phyloP scores from a whole-genome alignment of 2,113 vertebrate genomes.

The Ardeotis arabs region DNA sequence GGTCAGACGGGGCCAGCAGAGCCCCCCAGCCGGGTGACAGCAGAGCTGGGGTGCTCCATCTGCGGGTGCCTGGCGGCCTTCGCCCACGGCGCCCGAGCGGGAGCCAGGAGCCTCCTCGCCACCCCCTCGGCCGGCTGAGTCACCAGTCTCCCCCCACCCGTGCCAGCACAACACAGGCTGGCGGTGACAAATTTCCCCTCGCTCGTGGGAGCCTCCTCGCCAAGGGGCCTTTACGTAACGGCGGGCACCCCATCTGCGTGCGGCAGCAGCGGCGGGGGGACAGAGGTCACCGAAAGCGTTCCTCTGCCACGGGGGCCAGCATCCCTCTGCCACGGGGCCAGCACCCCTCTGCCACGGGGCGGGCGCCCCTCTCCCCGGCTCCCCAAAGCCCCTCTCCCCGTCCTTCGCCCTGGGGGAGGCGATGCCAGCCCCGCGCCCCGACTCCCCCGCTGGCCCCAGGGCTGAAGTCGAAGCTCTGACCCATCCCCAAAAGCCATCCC shows the following conservation, averaged over 20 bases:
- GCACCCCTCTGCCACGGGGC: too few relatives aligned
- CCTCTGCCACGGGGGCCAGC: background rate
- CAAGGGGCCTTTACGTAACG: background rate
- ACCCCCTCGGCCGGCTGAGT: background rate
- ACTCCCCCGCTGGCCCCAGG: too few relatives aligned
- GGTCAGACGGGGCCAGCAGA: background rate
- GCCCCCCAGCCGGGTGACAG: background rate
- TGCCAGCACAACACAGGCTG: background rate
- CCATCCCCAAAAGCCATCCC: background rate
- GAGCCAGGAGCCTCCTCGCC: background rate
- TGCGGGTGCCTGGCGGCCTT: background rate
- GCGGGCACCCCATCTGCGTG: background rate
- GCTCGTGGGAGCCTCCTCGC: background rate
- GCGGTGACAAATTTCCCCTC: background rate
- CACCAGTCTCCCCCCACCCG: background rate
- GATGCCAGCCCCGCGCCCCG: too few relatives aligned
- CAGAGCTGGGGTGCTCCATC: background rate
- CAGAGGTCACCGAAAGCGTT: background rate
- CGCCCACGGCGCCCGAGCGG: background rate
- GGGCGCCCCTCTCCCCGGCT: background rate
- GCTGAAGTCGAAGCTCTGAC: too few relatives aligned
- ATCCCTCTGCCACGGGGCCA: background rate
- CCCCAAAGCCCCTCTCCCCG: background rate
- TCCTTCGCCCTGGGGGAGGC: background rate
- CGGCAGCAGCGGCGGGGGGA: too few relatives aligned